Base-by-base conservation (phyloP, 30 jellyfish, hydroid and myxozoan species). In the Aurelia aurita region DNA sequence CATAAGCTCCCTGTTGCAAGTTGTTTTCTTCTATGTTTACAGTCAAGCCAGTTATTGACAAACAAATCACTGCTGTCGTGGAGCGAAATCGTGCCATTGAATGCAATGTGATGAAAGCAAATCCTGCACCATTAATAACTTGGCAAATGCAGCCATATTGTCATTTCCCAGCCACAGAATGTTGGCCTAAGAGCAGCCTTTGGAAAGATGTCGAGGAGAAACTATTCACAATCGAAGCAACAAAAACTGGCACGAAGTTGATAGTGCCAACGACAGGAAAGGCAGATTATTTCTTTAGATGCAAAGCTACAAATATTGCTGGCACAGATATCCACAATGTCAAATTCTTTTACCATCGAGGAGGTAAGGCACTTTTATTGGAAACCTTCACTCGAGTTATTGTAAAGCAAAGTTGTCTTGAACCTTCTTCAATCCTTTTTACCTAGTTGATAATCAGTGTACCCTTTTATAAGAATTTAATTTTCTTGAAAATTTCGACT, bases 111-210 rank as follows among this genome's bases (percentile, higher is more conserved):
- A 65, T 15, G 23, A 47, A 62, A 46, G 55, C 89, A 11, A 86
- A 86, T 59, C 95, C 95, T 1, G 23, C 67, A 5, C 84, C 95
- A 16, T 14, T 18, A 1, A 64, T 86, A 16, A 59, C 81, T 29
- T 86, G 95, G 95, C 78, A 62, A 19, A 51, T 86, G 78, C 89
- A 86, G 54, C 95, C 79, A 2, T 74, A 74, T 28, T 74, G 88
- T 31, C 63, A 46, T 39, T 39, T 15, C 19, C 53, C 23, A 25
- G 14, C 46, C 12, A 69, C 46, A 31, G 79, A 74, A 10, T 86
- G 95, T 60, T 28, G 25, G 71, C 89, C 89, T 25, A 27, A 71
- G 49, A 60, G 18, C 14, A 31, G 55, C n/a, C 58, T 72, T n/a
- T 86, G 95, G 95, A 29, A 54, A 23, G 21, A 18, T 19, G 55